phyloP scores from a whole-genome alignment of 2,888 invertebrate genomes.

The Julus scanicus region DNA sequence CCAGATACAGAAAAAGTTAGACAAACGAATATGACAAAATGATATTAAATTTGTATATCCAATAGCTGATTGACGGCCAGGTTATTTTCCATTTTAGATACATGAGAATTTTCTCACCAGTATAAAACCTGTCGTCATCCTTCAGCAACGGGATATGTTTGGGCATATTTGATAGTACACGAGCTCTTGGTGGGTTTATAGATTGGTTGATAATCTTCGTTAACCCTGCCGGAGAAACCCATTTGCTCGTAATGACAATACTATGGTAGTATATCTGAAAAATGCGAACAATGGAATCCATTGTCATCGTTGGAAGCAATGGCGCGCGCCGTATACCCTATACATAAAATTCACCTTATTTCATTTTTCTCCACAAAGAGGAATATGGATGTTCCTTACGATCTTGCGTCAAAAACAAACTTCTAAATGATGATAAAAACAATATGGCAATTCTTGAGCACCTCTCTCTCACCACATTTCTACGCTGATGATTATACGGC shows the following conservation, averaged over 20 bases:
- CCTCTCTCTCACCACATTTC: background rate
- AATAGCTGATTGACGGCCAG: background rate
- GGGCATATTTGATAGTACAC: too few relatives aligned
- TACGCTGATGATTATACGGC: background rate
- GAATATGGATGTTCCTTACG: slow-evolving; percentile 11
- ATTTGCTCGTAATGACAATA: background rate
- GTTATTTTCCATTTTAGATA: background rate
- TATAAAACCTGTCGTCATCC: background rate
- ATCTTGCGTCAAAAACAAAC: slow-evolving; percentile 33
- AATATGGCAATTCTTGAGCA: background rate
- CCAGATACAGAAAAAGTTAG: too few relatives aligned
- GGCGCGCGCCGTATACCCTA: background rate
- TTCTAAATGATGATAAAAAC: background rate
- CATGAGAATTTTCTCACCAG: background rate
- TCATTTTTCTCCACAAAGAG: slow-evolving; percentile 11
- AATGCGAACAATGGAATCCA: slow-evolving; percentile 12
- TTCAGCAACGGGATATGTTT: background rate
- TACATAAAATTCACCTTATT: slow-evolving; percentile 24
- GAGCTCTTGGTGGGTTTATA: background rate
- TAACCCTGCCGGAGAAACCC: background rate
- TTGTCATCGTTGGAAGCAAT: background rate
- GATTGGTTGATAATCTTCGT: background rate
- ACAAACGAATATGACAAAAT: too few relatives aligned
- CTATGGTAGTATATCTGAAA: slow-evolving; percentile 10
- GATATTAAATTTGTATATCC: too few relatives aligned